These are phyloP conservation scores for Lissocephala sabroskyi DNA, from an alignment of 2,888 invertebrate genomes.

Conservation along the genomic window DNA sequence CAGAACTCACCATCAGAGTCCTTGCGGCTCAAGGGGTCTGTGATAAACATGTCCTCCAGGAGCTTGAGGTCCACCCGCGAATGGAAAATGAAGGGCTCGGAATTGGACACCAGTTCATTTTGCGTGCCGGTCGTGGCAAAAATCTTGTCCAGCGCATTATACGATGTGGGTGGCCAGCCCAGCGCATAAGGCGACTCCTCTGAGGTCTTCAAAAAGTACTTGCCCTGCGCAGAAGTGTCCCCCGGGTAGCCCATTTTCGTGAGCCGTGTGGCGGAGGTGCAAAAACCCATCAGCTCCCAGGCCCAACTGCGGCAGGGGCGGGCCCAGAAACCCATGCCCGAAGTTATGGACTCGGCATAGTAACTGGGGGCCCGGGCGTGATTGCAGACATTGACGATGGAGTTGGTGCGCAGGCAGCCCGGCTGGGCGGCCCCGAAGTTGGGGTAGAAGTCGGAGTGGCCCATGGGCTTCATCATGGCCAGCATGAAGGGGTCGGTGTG, in stretches of 20 bases:
- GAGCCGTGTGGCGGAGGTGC: slow-evolving; percentile 41
- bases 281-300: slow-evolving; percentile 74
- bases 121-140: slow-evolving; percentile 13
- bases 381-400: slow-evolving; percentile 74
- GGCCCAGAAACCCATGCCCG: slow-evolving; percentile 74
- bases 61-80: slow-evolving; percentile 10
- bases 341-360: slow-evolving; percentile 75
- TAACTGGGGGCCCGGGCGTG: slow-evolving; percentile 76
- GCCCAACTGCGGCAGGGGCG: slow-evolving; percentile 74
- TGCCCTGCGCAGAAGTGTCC: slow-evolving; percentile 66
- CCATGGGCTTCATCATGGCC: slow-evolving; percentile 73
- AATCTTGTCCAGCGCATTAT: no score
- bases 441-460: slow-evolving; percentile 75
- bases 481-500: slow-evolving; percentile 76
- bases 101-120: slow-evolving; percentile 14
- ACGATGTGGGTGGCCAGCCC: slow-evolving; percentile 16
- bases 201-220: slow-evolving; percentile 71
- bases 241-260: slow-evolving; percentile 74
- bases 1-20: no score
- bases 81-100: slow-evolving; percentile 28
- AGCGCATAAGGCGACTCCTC: slow-evolving; percentile 29
- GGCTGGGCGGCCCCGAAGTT: slow-evolving; percentile 76
- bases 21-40: no score
- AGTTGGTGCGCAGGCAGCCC: slow-evolving; percentile 72
- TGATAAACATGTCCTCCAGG: no score